phyloP scores from a whole-genome alignment of 2,113 vertebrate species.

The Tamias sibiricus region DNA sequence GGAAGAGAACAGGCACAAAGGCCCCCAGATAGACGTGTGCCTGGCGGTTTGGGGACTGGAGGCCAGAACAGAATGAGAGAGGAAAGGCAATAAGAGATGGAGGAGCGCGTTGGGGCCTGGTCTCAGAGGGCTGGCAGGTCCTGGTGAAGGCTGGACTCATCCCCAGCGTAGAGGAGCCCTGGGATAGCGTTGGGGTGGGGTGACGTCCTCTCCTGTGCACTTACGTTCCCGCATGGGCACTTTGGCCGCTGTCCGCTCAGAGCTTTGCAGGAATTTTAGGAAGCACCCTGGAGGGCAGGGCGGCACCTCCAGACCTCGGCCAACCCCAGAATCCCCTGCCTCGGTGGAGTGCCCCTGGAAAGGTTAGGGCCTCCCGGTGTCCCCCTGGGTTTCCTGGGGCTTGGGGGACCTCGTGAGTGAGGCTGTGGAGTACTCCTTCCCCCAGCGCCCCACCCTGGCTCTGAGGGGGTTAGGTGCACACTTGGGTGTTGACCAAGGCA shows the following conservation, averaged over 20 bases:
- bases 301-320: background rate
- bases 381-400: background rate
- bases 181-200: background rate
- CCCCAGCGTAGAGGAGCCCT: background rate
- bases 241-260: background rate
- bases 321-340: rapidly evolving
- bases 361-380: background rate
- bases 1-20: background rate
- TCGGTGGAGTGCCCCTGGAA: background rate
- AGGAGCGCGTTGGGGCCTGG: background rate
- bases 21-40: background rate
- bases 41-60: background rate
- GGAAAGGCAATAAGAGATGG: background rate
- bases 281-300: background rate
- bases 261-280: background rate
- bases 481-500: background rate
- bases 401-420: background rate
- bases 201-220: background rate
- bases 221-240: background rate
- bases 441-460: background rate
- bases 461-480: background rate
- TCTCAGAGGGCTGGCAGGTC: background rate
- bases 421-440: rapidly evolving
- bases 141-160: background rate
- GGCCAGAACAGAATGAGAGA: background rate